Percentiles rank a stretch among this genome's conserved stretches.
Conservation (phyloP, 2,797 vertebrate species). For the Amniataba percoides region DNA sequence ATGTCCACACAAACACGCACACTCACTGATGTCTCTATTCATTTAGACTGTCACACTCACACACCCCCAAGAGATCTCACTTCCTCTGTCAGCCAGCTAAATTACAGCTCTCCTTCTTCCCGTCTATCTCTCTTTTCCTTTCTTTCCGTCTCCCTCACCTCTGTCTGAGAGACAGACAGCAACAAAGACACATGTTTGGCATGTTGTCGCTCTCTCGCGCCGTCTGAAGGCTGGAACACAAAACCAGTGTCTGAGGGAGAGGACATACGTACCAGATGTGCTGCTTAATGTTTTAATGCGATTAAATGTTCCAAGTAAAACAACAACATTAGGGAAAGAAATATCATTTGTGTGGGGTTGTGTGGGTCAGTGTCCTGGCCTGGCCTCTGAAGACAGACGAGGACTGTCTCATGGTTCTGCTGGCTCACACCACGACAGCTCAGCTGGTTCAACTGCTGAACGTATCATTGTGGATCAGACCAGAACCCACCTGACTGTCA, state of each 20-base stretch:
- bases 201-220: conserved; percentile 24
- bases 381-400: conserved; percentile 51
- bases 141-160: conserved; percentile 53
- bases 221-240: conserved; percentile 28
- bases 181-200: conserved; percentile 48
- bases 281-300: conserved; percentile 76
- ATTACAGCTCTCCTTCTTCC: conserved; percentile 83
- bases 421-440: conserved; percentile 33
- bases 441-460: conserved; percentile 48
- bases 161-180: conserved; percentile 50
- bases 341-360: conserved; percentile 37
- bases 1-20: conserved; percentile 65
- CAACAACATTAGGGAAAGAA: conserved; percentile 53
- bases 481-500: conserved; percentile 51
- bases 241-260: conserved; percentile 50
- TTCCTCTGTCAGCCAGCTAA: conserved; percentile 88
- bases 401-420: conserved; percentile 32
- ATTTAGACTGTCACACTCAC: conserved; percentile 92
- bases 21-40: conserved; percentile 89
- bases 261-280: conserved; percentile 68
- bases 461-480: conserved; percentile 38
- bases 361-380: conserved; percentile 47
- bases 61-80: conserved; percentile 91
- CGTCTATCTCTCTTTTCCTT: conserved; percentile 47
- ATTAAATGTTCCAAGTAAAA: conserved; percentile 78